Evolutionary conservation across 1,140 invertebrate species (phyloP), one percentile per base, ranked within the genome.

Genomic region (Sesamia nonagrioides): DNA sequence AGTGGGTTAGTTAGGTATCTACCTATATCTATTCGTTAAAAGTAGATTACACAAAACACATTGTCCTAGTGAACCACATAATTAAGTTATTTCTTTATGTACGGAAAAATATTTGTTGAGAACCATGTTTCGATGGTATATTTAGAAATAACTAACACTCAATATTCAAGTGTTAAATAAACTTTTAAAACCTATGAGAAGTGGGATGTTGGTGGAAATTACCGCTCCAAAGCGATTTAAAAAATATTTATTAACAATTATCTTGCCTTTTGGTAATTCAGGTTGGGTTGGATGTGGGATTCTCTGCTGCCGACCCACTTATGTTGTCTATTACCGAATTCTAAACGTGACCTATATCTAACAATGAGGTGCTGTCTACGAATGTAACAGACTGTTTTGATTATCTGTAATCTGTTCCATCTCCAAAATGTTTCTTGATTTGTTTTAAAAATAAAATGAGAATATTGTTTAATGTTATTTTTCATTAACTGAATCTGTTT

Each of bases 301-400:
- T 56, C 2, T 3, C 9, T 42, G 15, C 40, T 56, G 69, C 54
- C 60, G 63, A 54, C 63, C 73, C 52, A 72, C 79, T 45, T 76
- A 37, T 45, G 69, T 73, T 48, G 2, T 61, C 42, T 63, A 58
- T 58, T 54, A 48, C 54, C 73, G 54, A 80, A 76, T 72, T 71
- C 21, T 71, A 69, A 58, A 73, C 78, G 75, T 81, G 82, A 85
- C 87, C 87, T 82, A 83, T 78, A 81, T 88, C 45, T 78, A 72
- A 87, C 86, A 89, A 86, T 83, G 77, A 80, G 61, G 17, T 58
- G 74, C 84, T 86, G 86, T 89, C 80, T 79, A 54, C 42, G 58
- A 78, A 68, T 80, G 80, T 61, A 73, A 79, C 84, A 86, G 72
- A 76, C 84, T 84, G 80, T 84, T 88, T 81, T 84, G 74, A 89